Conservation (phyloP, 2,888 invertebrate species). For the Elmis aenea region DNA sequence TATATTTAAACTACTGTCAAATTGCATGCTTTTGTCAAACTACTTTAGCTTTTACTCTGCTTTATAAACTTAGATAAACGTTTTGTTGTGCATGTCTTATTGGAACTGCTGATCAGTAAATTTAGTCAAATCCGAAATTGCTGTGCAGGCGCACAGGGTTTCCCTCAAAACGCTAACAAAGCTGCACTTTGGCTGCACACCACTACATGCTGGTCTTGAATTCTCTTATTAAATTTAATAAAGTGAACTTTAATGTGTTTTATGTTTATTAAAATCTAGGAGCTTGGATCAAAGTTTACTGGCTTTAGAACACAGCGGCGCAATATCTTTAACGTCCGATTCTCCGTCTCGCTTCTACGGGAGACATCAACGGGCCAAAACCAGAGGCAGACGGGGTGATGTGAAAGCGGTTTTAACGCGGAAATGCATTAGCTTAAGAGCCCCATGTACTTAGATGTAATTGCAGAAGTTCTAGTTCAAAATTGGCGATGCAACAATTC, state of each 20-base stretch:
- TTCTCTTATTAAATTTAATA: constrained; percentile 35
- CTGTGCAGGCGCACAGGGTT: no score
- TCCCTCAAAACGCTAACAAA: constrained; percentile 5
- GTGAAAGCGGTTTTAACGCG: constrained; percentile 5
- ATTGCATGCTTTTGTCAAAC: no score
- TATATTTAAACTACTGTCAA: no score
- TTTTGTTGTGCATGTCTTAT: no score
- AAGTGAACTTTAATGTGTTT: constrained; percentile 32
- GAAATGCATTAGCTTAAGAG: constrained; percentile 18
- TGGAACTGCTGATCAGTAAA: no score
- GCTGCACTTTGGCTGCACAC: constrained; percentile 6
- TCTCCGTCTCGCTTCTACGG: no score
- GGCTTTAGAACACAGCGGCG: no score
- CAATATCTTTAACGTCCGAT: no score
- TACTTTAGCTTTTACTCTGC: no score
- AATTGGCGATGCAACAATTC: constrained; percentile 18
- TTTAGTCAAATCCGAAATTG: no score
- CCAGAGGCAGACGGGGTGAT: neutral
- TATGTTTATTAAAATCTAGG: constrained; percentile 32
- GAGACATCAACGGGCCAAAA: no score
- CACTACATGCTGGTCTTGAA: constrained; percentile 20
- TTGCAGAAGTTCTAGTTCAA: constrained; percentile 19
- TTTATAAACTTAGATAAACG: no score
- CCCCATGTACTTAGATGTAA: constrained; percentile 19
- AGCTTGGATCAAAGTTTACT: constrained; percentile 10